Evolutionary conservation across 1,140 invertebrate species (phyloP).

Genomic region (Pomacea maculata): DNA sequence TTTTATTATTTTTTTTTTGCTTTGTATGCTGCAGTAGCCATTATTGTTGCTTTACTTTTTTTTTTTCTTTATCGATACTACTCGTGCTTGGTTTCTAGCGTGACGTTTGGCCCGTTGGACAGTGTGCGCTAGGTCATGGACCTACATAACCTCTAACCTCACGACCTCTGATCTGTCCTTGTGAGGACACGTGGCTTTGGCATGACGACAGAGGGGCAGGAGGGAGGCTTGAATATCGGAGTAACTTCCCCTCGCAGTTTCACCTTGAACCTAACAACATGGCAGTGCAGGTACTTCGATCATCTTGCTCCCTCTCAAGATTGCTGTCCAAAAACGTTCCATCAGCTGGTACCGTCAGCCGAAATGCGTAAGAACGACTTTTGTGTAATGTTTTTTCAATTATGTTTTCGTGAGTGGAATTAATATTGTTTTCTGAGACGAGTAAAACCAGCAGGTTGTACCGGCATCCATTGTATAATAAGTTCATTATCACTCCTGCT

Average conservation of each 20-base stretch:
- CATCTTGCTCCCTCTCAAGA: not conserved
- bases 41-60: too few relatives aligned
- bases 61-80: too few relatives aligned
- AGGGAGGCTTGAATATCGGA: too few relatives aligned
- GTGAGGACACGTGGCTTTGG: not conserved
- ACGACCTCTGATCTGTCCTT: not conserved
- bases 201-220: not conserved
- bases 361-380: constrained; percentile 4
- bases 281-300: constrained; percentile 10
- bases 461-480: not conserved
- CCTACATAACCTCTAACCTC: too few relatives aligned
- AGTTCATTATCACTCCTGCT: too few relatives aligned
- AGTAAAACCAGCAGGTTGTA: not conserved
- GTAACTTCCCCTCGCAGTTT: not conserved
- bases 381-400: not conserved
- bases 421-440: too few relatives aligned
- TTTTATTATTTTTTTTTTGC: too few relatives aligned
- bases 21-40: too few relatives aligned
- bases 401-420: not conserved
- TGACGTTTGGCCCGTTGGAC: too few relatives aligned
- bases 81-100: too few relatives aligned
- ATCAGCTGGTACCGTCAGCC: not conserved
- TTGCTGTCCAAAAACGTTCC: constrained; percentile 1
- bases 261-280: constrained; percentile 6
- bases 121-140: too few relatives aligned